Conservation (phyloP, 2,113 vertebrate genomes). For the Rousettus leschenaultii region DNA sequence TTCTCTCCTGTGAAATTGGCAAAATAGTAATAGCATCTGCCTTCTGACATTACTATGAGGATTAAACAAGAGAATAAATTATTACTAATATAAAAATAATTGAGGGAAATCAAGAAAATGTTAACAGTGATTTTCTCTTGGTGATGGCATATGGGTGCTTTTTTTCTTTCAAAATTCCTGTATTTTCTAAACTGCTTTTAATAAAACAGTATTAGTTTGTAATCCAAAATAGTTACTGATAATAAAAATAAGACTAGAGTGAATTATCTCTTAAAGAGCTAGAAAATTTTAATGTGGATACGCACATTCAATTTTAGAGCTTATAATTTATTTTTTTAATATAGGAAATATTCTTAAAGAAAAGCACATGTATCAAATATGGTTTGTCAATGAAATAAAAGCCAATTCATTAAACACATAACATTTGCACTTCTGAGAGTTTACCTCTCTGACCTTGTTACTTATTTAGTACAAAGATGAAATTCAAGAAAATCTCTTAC, state of each 20-base stretch:
- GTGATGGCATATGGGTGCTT: neutral
- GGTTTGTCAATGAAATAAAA: neutral
- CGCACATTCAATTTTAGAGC: neutral
- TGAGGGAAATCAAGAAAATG: neutral
- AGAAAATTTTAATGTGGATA: neutral
- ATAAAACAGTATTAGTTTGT: neutral
- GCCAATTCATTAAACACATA: neutral
- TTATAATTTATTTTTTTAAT: neutral
- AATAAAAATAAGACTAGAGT: neutral
- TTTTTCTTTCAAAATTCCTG: neutral
- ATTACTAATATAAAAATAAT: neutral
- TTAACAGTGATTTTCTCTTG: neutral
- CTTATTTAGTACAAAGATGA: neutral
- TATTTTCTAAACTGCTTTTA: neutral
- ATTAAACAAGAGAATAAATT: neutral
- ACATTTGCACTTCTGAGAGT: neutral
- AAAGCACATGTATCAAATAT: neutral
- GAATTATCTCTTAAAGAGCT: neutral
- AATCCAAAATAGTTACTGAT: conserved; percentile 3
- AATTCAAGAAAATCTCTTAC: neutral
- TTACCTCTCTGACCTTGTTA: neutral
- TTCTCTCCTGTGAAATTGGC: neutral
- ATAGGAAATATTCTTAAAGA: neutral
- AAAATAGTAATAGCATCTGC: neutral
- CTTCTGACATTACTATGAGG: neutral